Percentiles rank a stretch among this genome's conserved stretches.
These are phyloP conservation scores for Garrulus glandarius DNA, from an alignment of 2,797 vertebrate genomes.

Conservation along the genomic window DNA sequence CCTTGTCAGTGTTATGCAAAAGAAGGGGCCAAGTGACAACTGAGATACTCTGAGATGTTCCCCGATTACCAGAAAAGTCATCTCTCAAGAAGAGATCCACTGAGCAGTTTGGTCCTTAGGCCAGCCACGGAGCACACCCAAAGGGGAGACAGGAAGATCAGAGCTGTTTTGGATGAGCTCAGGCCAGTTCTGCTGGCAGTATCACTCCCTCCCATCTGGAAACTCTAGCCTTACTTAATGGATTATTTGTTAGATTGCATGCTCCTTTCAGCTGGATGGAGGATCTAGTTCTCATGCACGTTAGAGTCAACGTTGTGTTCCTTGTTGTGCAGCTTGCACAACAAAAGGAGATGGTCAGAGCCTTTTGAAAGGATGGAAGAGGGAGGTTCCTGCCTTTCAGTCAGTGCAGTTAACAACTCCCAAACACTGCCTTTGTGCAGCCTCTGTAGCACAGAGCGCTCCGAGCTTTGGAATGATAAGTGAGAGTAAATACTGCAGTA, in stretches of 20 bases:
- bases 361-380: not conserved
- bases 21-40: not conserved
- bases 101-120: not conserved
- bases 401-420: not conserved
- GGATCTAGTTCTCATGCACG: not conserved
- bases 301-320: not conserved
- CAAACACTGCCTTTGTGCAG: not conserved
- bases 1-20: no score
- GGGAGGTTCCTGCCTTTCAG: not conserved
- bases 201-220: not conserved
- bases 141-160: not conserved
- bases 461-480: not conserved
- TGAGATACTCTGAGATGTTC: not conserved
- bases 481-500: not conserved
- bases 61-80: not conserved
- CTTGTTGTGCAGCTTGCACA: not conserved
- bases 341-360: not conserved
- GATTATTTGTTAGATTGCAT: not conserved
- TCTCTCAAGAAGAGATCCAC: not conserved
- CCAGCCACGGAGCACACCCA: not conserved
- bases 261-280: not conserved
- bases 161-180: not conserved
- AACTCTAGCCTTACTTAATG: not conserved
- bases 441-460: not conserved
- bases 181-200: not conserved